Percentiles rank a stretch among this genome's conserved stretches.
Evolutionary conservation across 2,888 invertebrate species (phyloP).

Genomic region (Slavum lentiscoides): DNA sequence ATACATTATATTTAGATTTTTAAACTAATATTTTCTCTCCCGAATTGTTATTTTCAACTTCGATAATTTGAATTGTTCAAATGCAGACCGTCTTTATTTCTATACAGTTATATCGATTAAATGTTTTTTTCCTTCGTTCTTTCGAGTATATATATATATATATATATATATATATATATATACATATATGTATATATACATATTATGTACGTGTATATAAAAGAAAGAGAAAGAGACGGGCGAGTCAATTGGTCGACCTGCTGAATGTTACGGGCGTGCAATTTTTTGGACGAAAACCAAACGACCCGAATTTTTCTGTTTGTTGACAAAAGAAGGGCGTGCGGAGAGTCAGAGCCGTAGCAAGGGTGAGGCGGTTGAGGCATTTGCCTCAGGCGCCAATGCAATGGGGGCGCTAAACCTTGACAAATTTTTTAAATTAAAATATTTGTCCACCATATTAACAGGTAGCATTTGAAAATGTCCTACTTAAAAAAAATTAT

Average conservation of each 20-base stretch:
- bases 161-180: background rate
- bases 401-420: too few relatives aligned
- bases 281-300: constrained; percentile 41
- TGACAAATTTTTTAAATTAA: too few relatives aligned
- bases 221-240: too few relatives aligned
- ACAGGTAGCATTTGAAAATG: too few relatives aligned
- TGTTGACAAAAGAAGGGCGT: constrained; percentile 17
- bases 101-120: constrained; percentile 11
- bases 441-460: too few relatives aligned
- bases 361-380: too few relatives aligned
- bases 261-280: constrained; percentile 29
- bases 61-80: background rate
- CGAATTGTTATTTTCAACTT: background rate
- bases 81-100: background rate
- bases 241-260: constrained; percentile 35
- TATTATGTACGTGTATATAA: background rate
- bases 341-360: too few relatives aligned
- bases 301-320: constrained; percentile 36
- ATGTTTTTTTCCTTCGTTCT: background rate
- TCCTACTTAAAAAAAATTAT: too few relatives aligned
- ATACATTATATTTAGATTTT: too few relatives aligned
- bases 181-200: background rate
- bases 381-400: too few relatives aligned
- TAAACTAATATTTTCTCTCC: background rate
- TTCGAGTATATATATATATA: background rate